These are phyloP conservation scores for Todus mexicanus DNA, from an alignment of 2,797 vertebrate species.

Conservation along the genomic window DNA sequence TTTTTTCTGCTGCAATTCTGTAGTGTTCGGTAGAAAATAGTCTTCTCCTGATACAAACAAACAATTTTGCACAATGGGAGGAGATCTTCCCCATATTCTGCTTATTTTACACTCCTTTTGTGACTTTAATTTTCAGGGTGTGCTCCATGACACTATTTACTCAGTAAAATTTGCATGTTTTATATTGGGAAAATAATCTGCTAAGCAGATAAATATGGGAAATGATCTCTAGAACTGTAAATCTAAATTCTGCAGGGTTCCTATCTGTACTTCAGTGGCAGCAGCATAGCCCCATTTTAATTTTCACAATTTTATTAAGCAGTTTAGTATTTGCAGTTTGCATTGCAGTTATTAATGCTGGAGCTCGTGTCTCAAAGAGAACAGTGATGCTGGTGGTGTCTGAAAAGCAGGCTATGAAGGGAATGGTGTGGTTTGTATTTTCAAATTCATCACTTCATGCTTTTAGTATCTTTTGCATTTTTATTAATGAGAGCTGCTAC, in stretches of 20 bases:
- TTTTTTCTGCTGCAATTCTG: background rate
- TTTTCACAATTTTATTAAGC: background rate
- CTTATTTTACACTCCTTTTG: background rate
- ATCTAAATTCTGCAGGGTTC: background rate
- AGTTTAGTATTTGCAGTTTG: background rate
- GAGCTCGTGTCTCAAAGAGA: background rate
- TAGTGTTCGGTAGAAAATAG: background rate
- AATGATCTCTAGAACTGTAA: background rate
- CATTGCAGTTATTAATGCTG: background rate
- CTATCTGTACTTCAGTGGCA: background rate
- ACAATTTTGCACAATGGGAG: background rate
- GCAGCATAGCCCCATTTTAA: background rate
- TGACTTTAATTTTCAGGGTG: background rate
- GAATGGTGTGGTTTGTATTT: background rate
- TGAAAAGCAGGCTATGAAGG: background rate
- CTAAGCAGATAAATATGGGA: background rate
- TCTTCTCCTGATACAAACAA: background rate
- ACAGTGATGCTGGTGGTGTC: background rate
- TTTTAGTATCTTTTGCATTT: background rate
- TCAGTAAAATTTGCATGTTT: background rate
- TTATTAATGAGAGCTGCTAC: background rate
- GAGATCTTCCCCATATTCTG: background rate
- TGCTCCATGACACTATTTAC: background rate
- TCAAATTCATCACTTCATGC: background rate
- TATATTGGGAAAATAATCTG: background rate